These are phyloP conservation scores for Hycleus phaleratus DNA, from an alignment of 1,140 invertebrate genomes.

Conservation along the genomic window DNA sequence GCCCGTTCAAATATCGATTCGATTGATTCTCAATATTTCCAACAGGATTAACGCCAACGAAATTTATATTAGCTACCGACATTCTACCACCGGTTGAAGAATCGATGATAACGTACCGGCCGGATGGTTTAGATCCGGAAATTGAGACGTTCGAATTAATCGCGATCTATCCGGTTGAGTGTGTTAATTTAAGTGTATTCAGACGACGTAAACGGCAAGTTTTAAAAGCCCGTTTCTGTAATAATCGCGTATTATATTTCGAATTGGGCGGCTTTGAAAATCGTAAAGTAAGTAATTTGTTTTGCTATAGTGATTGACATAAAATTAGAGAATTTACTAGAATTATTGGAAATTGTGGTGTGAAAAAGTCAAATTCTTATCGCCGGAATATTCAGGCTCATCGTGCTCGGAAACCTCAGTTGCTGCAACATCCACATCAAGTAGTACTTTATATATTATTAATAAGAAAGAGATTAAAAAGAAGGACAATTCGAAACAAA, in stretches of 20 bases:
- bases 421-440: conserved; percentile 43
- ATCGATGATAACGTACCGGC: conserved; percentile 21
- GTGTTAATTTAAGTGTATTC: conserved; percentile 50
- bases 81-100: conserved; percentile 36
- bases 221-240: conserved; percentile 50
- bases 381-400: conserved; percentile 37
- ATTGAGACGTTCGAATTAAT: conserved; percentile 51
- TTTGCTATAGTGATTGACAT: background rate
- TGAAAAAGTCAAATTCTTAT: conserved; percentile 41
- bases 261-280: conserved; percentile 43
- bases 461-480: conserved; percentile 31
- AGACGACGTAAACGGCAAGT: conserved; percentile 44
- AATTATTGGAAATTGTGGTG: conserved; percentile 49
- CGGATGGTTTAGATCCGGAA: conserved; percentile 45
- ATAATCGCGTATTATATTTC: conserved; percentile 43
- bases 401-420: conserved; percentile 48
- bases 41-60: conserved; percentile 47
- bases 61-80: conserved; percentile 49
- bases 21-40: background rate
- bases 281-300: conserved; percentile 37
- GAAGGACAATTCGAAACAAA: conserved; percentile 33
- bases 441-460: conserved; percentile 40
- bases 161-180: conserved; percentile 50
- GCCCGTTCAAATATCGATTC: no score
- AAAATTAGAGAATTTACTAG: background rate